Base-by-base conservation (phyloP, 2,113 vertebrate genomes). In the Ceyx melanurus region DNA sequence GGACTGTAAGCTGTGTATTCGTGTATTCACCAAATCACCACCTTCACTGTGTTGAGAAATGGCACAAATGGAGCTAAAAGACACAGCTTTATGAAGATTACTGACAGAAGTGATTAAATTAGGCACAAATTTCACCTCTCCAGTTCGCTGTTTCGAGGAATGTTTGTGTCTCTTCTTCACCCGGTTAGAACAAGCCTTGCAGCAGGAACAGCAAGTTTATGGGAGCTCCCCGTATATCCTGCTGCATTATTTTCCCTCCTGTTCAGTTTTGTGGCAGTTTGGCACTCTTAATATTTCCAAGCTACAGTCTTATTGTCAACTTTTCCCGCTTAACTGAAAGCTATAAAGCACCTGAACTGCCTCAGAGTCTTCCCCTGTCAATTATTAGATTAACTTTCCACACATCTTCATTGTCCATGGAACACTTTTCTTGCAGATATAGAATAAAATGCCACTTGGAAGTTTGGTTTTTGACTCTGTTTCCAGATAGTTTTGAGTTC, bases 261-360 rank as follows among this genome's bases (percentile, higher is more conserved):
- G 51, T 29, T 86, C 11, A 10, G 81, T 92, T 92, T 51, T 81
- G 29, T 81, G 35, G 77, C 43, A 81, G 70, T 74, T 86, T 67
- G 57, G 65, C 57, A 92, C 73, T 83, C 89, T 43, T 61, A 86
- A 67, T 84, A 84, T 93, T 92, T 90, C 62, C 40, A 35, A 78
- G 45, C 13, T 43, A 78, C 48, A 21, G 43, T 84, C 95, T 90
- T 84, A 86, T 90, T 78, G 91, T 81, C 90, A 81, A 60, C 48
- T 95, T 81, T 70, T 79, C 61, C n/a, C 82, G 57, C 57, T 81
- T 92, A 96, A 81, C 83, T 72, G 93, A 90, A 94, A 92, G 53
- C 72, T 48, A 43, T 93, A 92, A 86, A 88, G 77, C 65, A 93
- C 65, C 77, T 89, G 77, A 96, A 94, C 86, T 64, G 65, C 89